Base-by-base conservation (phyloP, 30 jellyfish, hydroid and myxozoan genomes). In the Aurelia sp. region DNA sequence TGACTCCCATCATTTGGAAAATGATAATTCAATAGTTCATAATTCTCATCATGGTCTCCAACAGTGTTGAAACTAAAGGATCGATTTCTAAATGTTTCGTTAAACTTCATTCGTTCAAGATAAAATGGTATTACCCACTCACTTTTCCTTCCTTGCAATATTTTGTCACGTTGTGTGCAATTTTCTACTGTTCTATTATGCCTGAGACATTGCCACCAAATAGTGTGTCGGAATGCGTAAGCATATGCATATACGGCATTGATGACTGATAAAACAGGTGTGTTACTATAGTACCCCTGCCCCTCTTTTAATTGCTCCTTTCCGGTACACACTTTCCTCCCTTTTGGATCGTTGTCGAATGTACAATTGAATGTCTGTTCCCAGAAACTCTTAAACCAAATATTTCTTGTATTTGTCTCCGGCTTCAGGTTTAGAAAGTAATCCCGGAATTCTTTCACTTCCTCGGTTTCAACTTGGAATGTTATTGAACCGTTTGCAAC, bases 161-260 rank as follows among this genome's bases (percentile, higher is more conserved):
- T 62, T 11, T 67, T 75, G 3, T 48, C 33, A 1, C 24, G 41
- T 6, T 27, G 1, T 35, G 35, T 38, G 74, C 88, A 73, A 55
- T 81, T 31, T 9, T 13, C 13, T 48, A 67, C 83, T 0, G 82
- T 73, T 35, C 31, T 69, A 40, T 88, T 68, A 21, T 16, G 41
- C 47, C 55, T 10, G 12, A 88, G n/a, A 57, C 97, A 90, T 17
- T 63, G 72, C 9, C 27, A 19, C 81, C 83, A 35, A 41, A 90
- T 73, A 1, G 83, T 74, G 0, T 81, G 48, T 50, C 86, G 52
- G 55, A 90, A 81, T 12, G 88, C 91, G 76, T 90, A 65, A 1
- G 94, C 97, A 62, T 70, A 90, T 10, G 94, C 94, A 55, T 90
- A 90, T 11, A 90, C 94, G 2, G 94, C 97, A 60, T 90, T 90